Evolutionary conservation across 2,113 vertebrate genomes (phyloP).

Genomic region (Corvus hawaiiensis): DNA sequence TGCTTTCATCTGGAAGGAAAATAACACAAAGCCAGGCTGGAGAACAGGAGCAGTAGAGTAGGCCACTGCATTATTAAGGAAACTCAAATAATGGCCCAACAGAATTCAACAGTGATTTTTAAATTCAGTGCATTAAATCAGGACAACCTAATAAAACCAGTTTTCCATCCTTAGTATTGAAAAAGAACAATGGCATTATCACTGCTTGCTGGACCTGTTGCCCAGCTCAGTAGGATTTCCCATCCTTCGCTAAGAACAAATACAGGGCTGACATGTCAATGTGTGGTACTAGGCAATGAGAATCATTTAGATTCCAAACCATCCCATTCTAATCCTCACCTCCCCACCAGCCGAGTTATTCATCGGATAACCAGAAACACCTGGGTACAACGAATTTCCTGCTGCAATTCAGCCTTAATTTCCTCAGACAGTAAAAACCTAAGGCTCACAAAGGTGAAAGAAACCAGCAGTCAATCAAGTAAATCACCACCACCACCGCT

Average conservation of each 20-base stretch:
- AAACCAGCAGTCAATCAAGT: slow-evolving; percentile 81
- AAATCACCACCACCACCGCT: slow-evolving; percentile 74
- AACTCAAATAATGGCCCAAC: neutral
- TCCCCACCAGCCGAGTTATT: slow-evolving; percentile 67
- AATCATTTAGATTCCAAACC: slow-evolving; percentile 66
- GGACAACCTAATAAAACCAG: slow-evolving; percentile 11
- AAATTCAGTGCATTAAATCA: slow-evolving; percentile 9
- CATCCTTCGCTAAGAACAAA: slow-evolving; percentile 44
- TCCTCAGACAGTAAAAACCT: slow-evolving; percentile 82
- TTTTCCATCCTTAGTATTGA: neutral
- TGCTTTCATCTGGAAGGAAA: neutral
- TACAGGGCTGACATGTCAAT: slow-evolving; percentile 38
- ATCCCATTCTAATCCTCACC: slow-evolving; percentile 60
- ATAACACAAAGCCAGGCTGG: neutral
- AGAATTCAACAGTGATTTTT: neutral
- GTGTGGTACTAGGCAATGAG: slow-evolving; percentile 34
- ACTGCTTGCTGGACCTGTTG: slow-evolving; percentile 10
- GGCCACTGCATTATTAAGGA: neutral
- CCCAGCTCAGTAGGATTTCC: slow-evolving; percentile 43
- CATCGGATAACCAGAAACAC: slow-evolving; percentile 81
- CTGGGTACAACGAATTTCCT: slow-evolving; percentile 85
- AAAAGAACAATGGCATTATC: slow-evolving; percentile 38
- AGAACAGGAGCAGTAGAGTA: neutral
- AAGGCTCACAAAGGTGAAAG: slow-evolving; percentile 79
- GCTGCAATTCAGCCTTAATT: slow-evolving; percentile 83